phyloP scores from a whole-genome alignment of 1,140 invertebrate genomes.

The Ylistrum balloti region DNA sequence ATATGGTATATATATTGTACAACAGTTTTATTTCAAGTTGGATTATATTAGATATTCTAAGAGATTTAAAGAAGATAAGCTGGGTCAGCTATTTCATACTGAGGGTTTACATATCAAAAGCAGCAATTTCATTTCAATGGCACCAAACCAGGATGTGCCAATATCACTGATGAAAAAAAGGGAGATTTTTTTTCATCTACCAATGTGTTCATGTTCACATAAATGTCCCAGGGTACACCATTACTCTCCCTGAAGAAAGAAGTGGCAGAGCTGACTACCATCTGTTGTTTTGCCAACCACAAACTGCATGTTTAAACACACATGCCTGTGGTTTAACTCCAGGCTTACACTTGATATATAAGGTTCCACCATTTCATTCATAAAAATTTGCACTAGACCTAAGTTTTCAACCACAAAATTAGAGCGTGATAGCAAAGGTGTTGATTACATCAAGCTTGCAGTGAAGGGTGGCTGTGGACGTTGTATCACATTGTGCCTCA shows the following conservation, averaged over 20 bases:
- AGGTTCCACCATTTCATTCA: constrained; percentile 32
- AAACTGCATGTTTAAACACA: neutral
- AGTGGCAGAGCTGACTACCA: neutral
- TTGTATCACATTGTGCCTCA: too few species aligned
- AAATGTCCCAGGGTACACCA: neutral
- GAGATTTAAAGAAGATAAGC: too few species aligned
- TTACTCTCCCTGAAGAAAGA: neutral
- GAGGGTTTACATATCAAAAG: too few species aligned
- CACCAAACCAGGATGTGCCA: too few species aligned
- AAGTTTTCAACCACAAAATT: constrained; percentile 34
- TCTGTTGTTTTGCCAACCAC: constrained; percentile 1
- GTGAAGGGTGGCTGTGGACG: neutral
- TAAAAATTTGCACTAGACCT: constrained; percentile 7
- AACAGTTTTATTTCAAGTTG: too few species aligned
- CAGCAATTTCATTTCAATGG: too few species aligned
- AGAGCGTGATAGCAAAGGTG: neutral
- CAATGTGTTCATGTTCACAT: neutral
- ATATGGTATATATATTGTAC: too few species aligned
- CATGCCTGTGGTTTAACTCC: constrained; percentile 6
- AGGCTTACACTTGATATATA: neutral
- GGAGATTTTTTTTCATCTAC: neutral
- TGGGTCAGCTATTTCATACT: too few species aligned
- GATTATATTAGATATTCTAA: too few species aligned
- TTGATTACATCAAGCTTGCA: neutral
- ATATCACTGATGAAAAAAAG: too few species aligned